These are phyloP conservation scores for Struthio camelus DNA, from an alignment of 2,113 vertebrate species.

Conservation along the genomic window DNA sequence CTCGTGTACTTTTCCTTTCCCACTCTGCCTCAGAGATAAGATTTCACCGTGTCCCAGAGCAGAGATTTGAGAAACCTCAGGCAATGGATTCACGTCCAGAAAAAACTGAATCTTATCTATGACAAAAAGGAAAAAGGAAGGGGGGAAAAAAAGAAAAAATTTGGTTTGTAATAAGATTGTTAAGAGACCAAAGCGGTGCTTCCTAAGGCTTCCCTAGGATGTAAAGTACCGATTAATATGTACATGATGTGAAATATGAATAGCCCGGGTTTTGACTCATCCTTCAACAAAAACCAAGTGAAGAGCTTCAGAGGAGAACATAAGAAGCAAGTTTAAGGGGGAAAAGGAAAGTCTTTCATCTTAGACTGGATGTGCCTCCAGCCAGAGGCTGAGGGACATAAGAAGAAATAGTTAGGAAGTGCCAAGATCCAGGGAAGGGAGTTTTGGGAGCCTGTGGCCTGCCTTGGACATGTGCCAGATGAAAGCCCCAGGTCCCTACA, in stretches of 20 bases:
- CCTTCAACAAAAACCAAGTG: neutral
- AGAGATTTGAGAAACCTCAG: slow-evolving; percentile 46
- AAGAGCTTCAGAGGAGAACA: neutral
- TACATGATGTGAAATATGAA: slow-evolving; percentile 51
- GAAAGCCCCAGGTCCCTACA: neutral
- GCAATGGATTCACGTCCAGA: slow-evolving; percentile 34
- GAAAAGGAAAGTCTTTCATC: slow-evolving; percentile 40
- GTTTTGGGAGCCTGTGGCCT: neutral
- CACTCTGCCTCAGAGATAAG: slow-evolving; percentile 27
- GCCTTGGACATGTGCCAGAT: neutral
- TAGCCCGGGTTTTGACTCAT: slow-evolving; percentile 48
- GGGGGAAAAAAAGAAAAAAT: neutral
- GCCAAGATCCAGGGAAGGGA: neutral
- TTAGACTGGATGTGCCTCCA: neutral
- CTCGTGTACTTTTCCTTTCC: slow-evolving; percentile 21
- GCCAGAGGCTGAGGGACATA: neutral
- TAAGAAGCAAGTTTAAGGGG: neutral
- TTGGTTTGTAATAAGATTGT: slow-evolving; percentile 30
- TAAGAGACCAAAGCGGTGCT: slow-evolving; percentile 35
- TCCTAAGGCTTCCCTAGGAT: slow-evolving; percentile 37
- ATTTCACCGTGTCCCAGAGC: slow-evolving; percentile 44
- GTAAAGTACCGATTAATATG: slow-evolving; percentile 36
- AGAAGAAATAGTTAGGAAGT: neutral
- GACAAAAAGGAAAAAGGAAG: slow-evolving; percentile 35
- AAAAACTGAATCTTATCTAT: slow-evolving; percentile 28